Conservation (phyloP, 2,888 invertebrate species). For the Drosophila lacicola region DNA sequence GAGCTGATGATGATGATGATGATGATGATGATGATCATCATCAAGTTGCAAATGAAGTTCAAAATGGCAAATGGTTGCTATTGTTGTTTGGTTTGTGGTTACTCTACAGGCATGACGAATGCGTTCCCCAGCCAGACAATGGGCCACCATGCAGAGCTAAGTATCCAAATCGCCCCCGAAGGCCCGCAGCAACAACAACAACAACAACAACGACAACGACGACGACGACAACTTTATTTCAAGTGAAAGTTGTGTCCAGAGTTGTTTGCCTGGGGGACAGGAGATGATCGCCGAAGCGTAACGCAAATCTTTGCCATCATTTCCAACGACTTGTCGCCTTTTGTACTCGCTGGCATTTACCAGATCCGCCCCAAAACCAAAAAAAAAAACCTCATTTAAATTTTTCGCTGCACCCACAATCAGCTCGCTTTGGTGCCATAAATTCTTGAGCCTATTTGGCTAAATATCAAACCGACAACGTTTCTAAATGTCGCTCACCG, state of each 20-base stretch:
- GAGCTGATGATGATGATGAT: slow-evolving; percentile 1
- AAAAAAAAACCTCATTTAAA: slow-evolving; percentile 47
- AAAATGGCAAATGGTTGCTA: slow-evolving; percentile 45
- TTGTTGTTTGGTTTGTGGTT: slow-evolving; percentile 14
- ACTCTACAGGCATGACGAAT: slow-evolving; percentile 47
- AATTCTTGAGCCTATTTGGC: slow-evolving; percentile 64
- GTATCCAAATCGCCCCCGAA: slow-evolving; percentile 43
- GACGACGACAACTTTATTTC: slow-evolving; percentile 54
- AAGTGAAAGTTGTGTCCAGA: slow-evolving; percentile 68
- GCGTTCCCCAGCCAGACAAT: slow-evolving; percentile 40
- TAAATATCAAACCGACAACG: slow-evolving; percentile 50
- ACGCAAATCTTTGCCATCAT: slow-evolving; percentile 38
- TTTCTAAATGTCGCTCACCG: slow-evolving; percentile 41
- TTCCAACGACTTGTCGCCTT: slow-evolving; percentile 17
- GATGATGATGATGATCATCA: slow-evolving; percentile 7
- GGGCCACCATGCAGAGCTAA: slow-evolving; percentile 50
- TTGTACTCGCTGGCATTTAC: slow-evolving; percentile 40
- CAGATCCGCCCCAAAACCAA: slow-evolving; percentile 35
- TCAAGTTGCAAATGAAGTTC: slow-evolving; percentile 40
- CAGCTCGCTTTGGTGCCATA: slow-evolving; percentile 53
- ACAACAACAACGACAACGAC: slow-evolving; percentile 4
- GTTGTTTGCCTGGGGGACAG: slow-evolving; percentile 22
- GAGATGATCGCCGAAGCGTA: slow-evolving; percentile 31
- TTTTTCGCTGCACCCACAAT: slow-evolving; percentile 64
- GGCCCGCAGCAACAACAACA: slow-evolving; percentile 19